Percentiles rank a stretch among this genome's conserved stretches.
phyloP scores from a whole-genome alignment of 1,140 invertebrate species.

The Hylaeus volcanicus region DNA sequence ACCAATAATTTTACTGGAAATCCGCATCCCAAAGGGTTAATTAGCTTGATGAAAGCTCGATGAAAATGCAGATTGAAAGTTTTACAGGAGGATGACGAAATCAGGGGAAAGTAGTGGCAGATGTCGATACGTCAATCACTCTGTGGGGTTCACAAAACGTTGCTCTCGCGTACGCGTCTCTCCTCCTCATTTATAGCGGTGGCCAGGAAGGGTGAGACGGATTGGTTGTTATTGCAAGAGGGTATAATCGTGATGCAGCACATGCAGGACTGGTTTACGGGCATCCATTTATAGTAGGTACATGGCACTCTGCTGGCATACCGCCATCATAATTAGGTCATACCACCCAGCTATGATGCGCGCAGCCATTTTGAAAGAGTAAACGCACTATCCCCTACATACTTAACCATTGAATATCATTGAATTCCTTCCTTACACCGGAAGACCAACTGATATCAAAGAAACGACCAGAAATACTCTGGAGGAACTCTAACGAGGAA shows the following conservation, averaged over 20 bases:
- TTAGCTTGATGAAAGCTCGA: constrained; percentile 12
- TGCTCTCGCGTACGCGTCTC: background rate
- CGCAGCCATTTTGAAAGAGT: constrained; percentile 44
- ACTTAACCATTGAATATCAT: too few species aligned
- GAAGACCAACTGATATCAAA: too few species aligned
- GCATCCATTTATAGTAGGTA: constrained; percentile 60
- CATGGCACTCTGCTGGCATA: constrained; percentile 50
- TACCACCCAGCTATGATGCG: constrained; percentile 46
- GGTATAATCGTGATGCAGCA: constrained; percentile 52
- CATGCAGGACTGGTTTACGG: constrained; percentile 57
- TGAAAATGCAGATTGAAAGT: constrained; percentile 19
- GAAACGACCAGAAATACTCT: too few species aligned
- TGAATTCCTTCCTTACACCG: too few species aligned
- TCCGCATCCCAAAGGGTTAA: too few species aligned
- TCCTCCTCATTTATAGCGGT: constrained; percentile 14
- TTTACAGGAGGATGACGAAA: constrained; percentile 38
- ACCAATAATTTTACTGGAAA: too few species aligned
- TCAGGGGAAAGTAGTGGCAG: constrained; percentile 48
- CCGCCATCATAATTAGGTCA: constrained; percentile 71
- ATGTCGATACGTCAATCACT: constrained; percentile 61
- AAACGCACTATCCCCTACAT: constrained; percentile 3
- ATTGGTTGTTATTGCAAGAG: constrained; percentile 59
- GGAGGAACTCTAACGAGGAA: too few species aligned
- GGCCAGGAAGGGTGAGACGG: constrained; percentile 34
- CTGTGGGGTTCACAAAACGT: background rate